Evolutionary conservation across 1,140 invertebrate species (phyloP).

Genomic region (Lineus longissimus): DNA sequence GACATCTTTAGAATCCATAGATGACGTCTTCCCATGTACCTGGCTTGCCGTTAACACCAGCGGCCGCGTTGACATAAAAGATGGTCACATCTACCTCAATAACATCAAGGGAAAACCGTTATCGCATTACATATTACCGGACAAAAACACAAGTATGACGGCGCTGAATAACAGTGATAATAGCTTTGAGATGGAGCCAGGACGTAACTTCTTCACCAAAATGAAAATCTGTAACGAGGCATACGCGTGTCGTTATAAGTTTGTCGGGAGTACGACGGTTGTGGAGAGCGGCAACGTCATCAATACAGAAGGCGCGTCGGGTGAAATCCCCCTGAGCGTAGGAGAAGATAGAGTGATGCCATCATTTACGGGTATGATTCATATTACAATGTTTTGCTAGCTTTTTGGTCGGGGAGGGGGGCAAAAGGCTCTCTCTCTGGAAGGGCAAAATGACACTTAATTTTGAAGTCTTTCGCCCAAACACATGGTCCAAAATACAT

Average conservation of each 20-base stretch:
- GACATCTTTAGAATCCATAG: slow-evolving; percentile 2
- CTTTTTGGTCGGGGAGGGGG: neutral
- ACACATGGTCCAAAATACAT: no score
- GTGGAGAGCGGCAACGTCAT: slow-evolving; percentile 7
- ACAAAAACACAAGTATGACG: neutral
- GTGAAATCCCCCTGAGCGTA: slow-evolving; percentile 5
- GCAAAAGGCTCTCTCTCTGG: no score
- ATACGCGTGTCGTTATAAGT: slow-evolving; percentile 9
- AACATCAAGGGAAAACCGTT: slow-evolving; percentile 10
- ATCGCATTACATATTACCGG: neutral
- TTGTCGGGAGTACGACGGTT: slow-evolving; percentile 13
- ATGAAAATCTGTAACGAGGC: slow-evolving; percentile 24
- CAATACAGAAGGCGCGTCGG: slow-evolving; percentile 12
- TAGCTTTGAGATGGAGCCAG: slow-evolving; percentile 18
- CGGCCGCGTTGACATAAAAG: slow-evolving; percentile 16
- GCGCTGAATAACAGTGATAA: slow-evolving; percentile 2
- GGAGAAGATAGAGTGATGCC: slow-evolving; percentile 7
- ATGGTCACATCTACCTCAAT: slow-evolving; percentile 20
- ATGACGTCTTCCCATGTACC: slow-evolving; percentile 26
- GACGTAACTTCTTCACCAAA: slow-evolving; percentile 15
- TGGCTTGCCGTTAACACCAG: slow-evolving; percentile 14
- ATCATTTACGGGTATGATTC: neutral
- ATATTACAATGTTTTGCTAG: neutral
- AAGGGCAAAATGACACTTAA: no score
- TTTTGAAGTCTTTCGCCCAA: no score